Percentiles rank a stretch among this genome's conserved stretches.
phyloP scores from a whole-genome alignment of 2,888 invertebrate genomes.

The Dynastes tityus region DNA sequence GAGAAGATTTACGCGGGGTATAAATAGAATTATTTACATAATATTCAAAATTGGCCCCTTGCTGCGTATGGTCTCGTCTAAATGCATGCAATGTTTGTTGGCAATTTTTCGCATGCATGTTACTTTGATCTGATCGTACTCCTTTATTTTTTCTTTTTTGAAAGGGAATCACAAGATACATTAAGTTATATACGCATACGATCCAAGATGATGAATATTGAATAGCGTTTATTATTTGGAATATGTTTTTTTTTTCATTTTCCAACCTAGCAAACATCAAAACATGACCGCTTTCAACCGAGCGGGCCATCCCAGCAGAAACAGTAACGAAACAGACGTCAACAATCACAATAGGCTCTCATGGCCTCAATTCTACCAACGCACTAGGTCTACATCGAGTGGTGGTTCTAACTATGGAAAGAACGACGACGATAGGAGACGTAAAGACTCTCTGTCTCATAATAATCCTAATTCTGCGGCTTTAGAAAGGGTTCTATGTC shows the following conservation, averaged over 20 bases:
- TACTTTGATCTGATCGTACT: slow-evolving; percentile 2
- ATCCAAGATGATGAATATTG: not conserved
- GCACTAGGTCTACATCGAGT: slow-evolving; percentile 59
- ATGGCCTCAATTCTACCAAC: slow-evolving; percentile 73
- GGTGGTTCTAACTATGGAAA: slow-evolving; percentile 64
- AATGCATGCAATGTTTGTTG: slow-evolving; percentile 30
- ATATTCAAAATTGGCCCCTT: slow-evolving; percentile 30
- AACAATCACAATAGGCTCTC: slow-evolving; percentile 74
- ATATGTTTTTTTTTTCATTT: slow-evolving; percentile 1
- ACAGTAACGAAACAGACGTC: slow-evolving; percentile 71
- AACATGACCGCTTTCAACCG: slow-evolving; percentile 65
- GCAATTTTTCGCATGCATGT: slow-evolving; percentile 15
- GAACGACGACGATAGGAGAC: slow-evolving; percentile 68
- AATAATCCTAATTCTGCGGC: slow-evolving; percentile 69
- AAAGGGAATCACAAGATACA: too few relatives aligned
- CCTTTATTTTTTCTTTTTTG: not conserved
- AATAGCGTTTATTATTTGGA: not conserved
- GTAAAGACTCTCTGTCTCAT: slow-evolving; percentile 62
- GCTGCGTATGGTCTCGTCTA: slow-evolving; percentile 1
- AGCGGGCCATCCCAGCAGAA: slow-evolving; percentile 58
- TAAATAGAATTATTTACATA: slow-evolving; percentile 20
- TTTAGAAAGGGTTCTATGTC: slow-evolving; percentile 77
- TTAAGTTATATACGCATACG: too few relatives aligned
- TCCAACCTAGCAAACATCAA: slow-evolving; percentile 67
- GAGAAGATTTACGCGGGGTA: slow-evolving; percentile 5